Conservation (phyloP, 2,113 vertebrate genomes). For the Uria aalge region DNA sequence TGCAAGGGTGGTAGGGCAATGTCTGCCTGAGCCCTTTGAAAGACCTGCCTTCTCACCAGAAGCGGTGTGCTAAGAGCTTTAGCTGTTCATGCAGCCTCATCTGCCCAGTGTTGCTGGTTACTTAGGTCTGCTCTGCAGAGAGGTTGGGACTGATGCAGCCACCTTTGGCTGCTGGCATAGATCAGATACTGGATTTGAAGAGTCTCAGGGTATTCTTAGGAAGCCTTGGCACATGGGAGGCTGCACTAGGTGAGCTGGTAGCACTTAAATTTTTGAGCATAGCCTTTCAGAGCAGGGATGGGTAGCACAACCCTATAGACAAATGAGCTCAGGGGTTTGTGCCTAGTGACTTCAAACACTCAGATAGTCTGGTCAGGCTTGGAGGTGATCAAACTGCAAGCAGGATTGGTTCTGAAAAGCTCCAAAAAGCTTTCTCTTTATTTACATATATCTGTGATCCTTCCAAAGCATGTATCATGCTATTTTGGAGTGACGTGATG, state of each 20-base stretch:
- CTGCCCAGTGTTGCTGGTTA: background rate
- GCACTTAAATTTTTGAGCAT: background rate
- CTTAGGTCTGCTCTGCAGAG: background rate
- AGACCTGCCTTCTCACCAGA: background rate
- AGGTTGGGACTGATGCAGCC: background rate
- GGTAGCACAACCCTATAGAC: background rate
- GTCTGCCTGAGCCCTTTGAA: background rate
- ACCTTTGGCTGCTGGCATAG: background rate
- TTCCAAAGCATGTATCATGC: background rate
- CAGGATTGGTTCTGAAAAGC: background rate
- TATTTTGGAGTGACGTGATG: background rate
- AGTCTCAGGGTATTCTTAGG: background rate
- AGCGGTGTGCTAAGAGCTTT: background rate
- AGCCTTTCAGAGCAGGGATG: background rate
- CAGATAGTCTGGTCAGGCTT: background rate
- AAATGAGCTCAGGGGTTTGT: background rate
- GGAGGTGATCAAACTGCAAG: background rate
- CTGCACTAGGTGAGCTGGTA: background rate
- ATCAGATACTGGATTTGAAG: background rate
- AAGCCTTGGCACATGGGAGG: background rate
- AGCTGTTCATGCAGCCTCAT: fast-evolving
- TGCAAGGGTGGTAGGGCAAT: fast-evolving
- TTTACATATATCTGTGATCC: background rate
- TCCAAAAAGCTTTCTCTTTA: background rate
- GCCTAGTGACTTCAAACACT: background rate